Base-by-base conservation (phyloP, 2,113 vertebrate species). In the Crotalus tigris region DNA sequence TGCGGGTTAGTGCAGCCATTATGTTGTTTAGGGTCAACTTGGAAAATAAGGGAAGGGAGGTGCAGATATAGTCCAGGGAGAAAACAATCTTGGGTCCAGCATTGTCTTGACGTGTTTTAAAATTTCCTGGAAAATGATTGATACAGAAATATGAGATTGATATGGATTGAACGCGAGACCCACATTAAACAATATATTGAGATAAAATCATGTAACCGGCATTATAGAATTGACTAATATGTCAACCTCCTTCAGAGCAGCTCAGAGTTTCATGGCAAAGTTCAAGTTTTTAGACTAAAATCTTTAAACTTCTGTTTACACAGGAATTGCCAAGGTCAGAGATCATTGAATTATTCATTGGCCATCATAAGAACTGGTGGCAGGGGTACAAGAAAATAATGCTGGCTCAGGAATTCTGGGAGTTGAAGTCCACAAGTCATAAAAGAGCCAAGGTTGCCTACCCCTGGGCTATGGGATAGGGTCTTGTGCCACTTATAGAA, bases 1-100 rank as follows among this genome's bases (percentile, higher is more conserved):
- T 98, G 39, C 97, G 98, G 98, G 98, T 98, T 95, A 0, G 95
- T 91, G 0, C 19, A 7, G 24, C 51, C 10, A 2, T n/a, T 24
- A 9, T 0, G 3, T 53, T 90, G 17, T 39, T 92, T 1, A 1
- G 19, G 69, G 17, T 21, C 33, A 21, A 46, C 24, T 24, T 23
- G 92, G 54, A 29, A 85, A 57, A 58, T 4, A 81, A 81, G 33
- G 5, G 23, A 29, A 33, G 4, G 6, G 33, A 44, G 33, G 17
- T 39, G 33, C 69, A 39, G 69, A 39, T 81, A 81, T 8, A 81
- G n/a, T 59, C 39, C 33, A 57, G 23, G 54, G 44, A 89, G 69
- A 3, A 44, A 29, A 11, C 21, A 24, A 1, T 90, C 39, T 24
- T 6, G 0, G 39, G 24, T 49, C 33, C 64, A 58, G 15, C 26